Conservation (phyloP, 1,140 invertebrate species). For the Calephelis nemesis region DNA sequence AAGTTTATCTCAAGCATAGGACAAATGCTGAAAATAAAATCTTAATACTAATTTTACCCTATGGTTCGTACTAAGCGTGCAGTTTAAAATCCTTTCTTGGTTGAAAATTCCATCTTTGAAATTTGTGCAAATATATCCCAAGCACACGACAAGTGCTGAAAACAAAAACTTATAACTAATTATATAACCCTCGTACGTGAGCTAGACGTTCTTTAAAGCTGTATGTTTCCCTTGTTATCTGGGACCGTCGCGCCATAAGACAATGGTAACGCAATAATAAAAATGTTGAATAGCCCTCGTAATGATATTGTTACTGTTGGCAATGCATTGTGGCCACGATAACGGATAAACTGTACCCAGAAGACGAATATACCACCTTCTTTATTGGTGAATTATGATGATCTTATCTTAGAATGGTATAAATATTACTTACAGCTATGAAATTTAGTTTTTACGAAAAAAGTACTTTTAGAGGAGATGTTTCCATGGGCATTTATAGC, state of each 20-base stretch:
- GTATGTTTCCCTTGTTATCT: slow-evolving; percentile 61
- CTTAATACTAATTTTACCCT: too few species aligned
- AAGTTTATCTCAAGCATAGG: too few species aligned
- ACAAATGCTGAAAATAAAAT: too few species aligned
- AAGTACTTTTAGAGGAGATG: too few species aligned
- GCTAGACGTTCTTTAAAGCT: slow-evolving; percentile 9
- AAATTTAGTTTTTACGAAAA: too few species aligned
- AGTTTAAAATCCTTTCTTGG: too few species aligned
- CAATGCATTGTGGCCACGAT: slow-evolving; percentile 67
- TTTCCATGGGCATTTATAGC: too few species aligned
- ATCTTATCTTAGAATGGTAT: slow-evolving; percentile 25
- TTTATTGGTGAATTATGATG: slow-evolving; percentile 29
- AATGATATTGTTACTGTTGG: slow-evolving; percentile 66
- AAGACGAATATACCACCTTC: slow-evolving; percentile 50
- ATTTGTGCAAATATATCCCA: too few species aligned
- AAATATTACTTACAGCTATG: neutral
- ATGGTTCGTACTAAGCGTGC: too few species aligned
- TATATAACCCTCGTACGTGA: slow-evolving; percentile 2
- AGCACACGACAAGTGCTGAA: too few species aligned
- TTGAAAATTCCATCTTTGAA: too few species aligned
- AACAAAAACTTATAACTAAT: neutral
- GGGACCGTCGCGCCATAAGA: slow-evolving; percentile 69
- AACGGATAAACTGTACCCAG: slow-evolving; percentile 76
- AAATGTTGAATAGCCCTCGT: slow-evolving; percentile 77
- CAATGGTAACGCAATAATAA: slow-evolving; percentile 78